phyloP scores from a whole-genome alignment of 2,888 invertebrate genomes.

The Lycaena phlaeas region DNA sequence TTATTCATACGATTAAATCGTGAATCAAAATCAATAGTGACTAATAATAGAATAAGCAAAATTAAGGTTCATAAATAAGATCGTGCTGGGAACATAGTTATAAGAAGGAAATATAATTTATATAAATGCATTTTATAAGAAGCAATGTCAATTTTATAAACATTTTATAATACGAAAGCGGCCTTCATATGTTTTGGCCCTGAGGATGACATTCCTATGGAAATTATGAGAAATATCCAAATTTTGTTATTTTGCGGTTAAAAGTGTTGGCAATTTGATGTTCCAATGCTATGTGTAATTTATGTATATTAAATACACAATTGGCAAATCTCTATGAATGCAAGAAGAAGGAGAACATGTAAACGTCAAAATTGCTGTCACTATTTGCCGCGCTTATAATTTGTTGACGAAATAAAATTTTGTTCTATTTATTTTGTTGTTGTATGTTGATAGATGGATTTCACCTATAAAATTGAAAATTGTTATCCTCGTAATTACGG shows the following conservation, averaged over 20 bases:
- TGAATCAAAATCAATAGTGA: no score
- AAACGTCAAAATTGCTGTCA: not conserved
- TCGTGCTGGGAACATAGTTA: no score
- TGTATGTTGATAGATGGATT: slow-evolving; percentile 22
- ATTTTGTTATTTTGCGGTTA: not conserved
- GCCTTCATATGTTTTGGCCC: slow-evolving; percentile 70
- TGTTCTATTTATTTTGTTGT: slow-evolving; percentile 20
- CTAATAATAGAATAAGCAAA: no score
- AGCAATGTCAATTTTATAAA: not conserved
- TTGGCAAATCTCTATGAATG: not conserved
- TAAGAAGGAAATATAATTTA: no score
- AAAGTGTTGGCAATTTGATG: not conserved
- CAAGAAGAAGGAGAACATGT: not conserved
- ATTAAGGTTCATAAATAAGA: no score
- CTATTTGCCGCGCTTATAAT: no score
- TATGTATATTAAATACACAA: not conserved
- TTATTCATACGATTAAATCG: no score
- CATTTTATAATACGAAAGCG: not conserved
- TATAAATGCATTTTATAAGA: no score
- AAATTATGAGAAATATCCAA: not conserved
- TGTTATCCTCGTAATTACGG: not conserved
- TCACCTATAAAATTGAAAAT: slow-evolving; percentile 48
- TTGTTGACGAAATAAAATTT: not conserved
- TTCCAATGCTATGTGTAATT: no score
- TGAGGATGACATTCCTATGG: slow-evolving; percentile 17